A percentile compares a stretch with the other conserved stretches of the same genome.
phyloP scores from a whole-genome alignment of 2,113 vertebrate species.

The Podarcis muralis region DNA sequence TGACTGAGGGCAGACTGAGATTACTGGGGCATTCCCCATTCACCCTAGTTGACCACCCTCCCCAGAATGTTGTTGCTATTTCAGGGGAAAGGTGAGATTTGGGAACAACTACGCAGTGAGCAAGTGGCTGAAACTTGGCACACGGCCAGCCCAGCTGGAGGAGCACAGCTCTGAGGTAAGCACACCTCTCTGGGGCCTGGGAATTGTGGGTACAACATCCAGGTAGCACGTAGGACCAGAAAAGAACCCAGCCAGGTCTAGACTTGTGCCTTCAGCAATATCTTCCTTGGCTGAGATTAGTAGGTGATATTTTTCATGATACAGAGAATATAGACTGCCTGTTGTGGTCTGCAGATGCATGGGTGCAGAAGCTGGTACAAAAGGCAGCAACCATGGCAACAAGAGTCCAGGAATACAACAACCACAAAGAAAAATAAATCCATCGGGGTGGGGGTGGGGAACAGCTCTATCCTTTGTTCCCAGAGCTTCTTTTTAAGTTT shows the following conservation, averaged over 20 bases:
- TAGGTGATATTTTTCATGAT: background rate
- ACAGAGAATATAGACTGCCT: background rate
- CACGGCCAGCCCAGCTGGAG: slow-evolving; percentile 76
- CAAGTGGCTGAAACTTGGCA: slow-evolving; percentile 70
- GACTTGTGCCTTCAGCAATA: background rate
- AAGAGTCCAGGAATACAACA: background rate
- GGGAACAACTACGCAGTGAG: slow-evolving; percentile 73
- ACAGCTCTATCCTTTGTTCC: background rate
- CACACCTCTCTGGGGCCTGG: background rate
- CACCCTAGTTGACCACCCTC: no score
- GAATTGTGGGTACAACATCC: background rate
- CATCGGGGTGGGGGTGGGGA: background rate
- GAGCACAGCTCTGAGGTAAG: slow-evolving; percentile 71
- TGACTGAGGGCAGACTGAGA: no score
- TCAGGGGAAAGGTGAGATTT: slow-evolving; percentile 47
- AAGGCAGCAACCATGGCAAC: background rate
- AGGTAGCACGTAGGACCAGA: no score
- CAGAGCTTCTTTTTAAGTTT: background rate
- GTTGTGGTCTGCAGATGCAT: background rate
- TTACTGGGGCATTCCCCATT: no score
- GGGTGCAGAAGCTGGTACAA: no score
- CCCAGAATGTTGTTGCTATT: background rate
- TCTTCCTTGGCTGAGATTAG: background rate
- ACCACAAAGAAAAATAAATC: background rate
- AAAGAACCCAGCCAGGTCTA: background rate